Percentiles rank a stretch among this genome's conserved stretches.
phyloP scores from a whole-genome alignment of 2,888 invertebrate species.

The Orthosia incerta region DNA sequence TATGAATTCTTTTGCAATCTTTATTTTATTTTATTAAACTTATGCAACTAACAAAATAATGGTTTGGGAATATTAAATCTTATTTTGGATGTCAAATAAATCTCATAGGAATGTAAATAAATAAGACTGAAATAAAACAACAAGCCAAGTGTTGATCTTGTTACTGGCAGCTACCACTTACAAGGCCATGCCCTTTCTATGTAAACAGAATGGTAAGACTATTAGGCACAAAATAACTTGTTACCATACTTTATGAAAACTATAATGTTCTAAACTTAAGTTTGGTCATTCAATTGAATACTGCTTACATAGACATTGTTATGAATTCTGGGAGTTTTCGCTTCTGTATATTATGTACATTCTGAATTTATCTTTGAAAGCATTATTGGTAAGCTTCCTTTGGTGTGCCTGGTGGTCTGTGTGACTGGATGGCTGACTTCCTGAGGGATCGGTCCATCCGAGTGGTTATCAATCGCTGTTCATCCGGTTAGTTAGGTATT shows the following conservation, averaged over 20 bases:
- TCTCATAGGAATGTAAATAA: background rate
- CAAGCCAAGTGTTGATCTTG: slow-evolving; percentile 33
- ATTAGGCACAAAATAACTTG: background rate
- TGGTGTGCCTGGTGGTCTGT: too few relatives aligned
- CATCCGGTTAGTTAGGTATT: too few relatives aligned
- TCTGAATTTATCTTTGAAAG: background rate
- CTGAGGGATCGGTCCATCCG: too few relatives aligned
- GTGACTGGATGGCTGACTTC: too few relatives aligned
- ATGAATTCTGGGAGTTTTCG: background rate
- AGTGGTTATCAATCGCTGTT: too few relatives aligned
- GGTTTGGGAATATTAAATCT: too few relatives aligned
- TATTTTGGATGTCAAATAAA: background rate
- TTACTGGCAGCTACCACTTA: background rate
- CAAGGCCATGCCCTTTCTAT: slow-evolving; percentile 10
- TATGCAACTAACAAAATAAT: background rate
- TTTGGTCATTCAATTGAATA: background rate
- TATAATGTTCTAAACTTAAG: background rate
- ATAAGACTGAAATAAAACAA: slow-evolving; percentile 14
- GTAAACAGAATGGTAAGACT: background rate
- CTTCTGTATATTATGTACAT: background rate
- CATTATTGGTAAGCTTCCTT: too few relatives aligned
- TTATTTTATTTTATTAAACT: background rate
- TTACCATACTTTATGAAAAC: background rate
- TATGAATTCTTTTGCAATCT: background rate
- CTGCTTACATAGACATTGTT: background rate